Evolutionary conservation across 2,797 vertebrate genomes (phyloP), one percentile per base, ranked within the genome.

Genomic region (Etheostoma perlongum): DNA sequence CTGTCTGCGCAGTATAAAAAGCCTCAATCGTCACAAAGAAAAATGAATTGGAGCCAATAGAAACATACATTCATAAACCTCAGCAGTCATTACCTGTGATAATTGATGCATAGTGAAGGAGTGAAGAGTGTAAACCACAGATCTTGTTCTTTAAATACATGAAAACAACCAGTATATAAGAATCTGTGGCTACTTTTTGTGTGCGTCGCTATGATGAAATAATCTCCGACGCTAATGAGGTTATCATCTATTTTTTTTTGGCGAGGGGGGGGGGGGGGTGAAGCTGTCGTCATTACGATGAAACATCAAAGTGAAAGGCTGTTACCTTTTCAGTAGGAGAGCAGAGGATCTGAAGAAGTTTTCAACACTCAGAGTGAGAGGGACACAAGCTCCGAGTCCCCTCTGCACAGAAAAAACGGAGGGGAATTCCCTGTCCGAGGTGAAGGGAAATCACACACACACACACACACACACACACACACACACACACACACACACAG

Each of bases 341-440:
- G 44, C 49, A 36, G 52, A 60, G 30, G 36, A 14, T 33, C 40
- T 19, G 69, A 78, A 92, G 85, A 90, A 88, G 83, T 92, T 94
- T 90, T 86, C 90, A 91, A 79, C 33, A 12, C 72, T 83, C 78
- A 85, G 72, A 76, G 53, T 70, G 78, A 88, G 84, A 87, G 65
- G 82, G 78, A 87, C 88, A 51, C 19, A 19, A 72, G 80, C 51
- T 27, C 33, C 64, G 46, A 82, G 79, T 91, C 87, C 74, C 85
- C 84, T 72, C 33, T 46, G 66, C 81, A 76, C 30, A 64, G 54
- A 88, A 84, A 87, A 89, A 88, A 81, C 74, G 2, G 33, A 55
- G 89, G 94, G 94, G 86, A 92, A 86, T 82, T 93, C 91, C 93
- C 88, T 89, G 71, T 61, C 67, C 53, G 62, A 76, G 79, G 79